These are phyloP conservation scores for Cricetomys ansorgei DNA, from an alignment of 2,113 vertebrate genomes.

Conservation along the genomic window DNA sequence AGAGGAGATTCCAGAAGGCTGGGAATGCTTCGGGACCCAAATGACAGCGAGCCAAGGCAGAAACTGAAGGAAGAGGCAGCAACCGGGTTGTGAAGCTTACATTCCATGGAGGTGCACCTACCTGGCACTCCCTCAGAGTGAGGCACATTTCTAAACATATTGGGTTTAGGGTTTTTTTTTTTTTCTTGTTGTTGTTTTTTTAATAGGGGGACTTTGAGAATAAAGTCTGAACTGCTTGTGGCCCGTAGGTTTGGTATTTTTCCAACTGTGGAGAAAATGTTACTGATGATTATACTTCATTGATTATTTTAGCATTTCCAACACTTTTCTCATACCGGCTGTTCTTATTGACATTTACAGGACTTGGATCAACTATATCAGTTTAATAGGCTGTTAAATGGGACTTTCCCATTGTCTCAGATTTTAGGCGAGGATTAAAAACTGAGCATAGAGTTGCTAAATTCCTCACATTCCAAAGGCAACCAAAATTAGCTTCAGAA, in stretches of 20 bases:
- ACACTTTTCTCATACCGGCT: constrained; percentile 53
- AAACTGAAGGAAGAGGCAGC: constrained; percentile 43
- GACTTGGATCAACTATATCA: not conserved
- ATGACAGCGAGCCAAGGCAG: constrained; percentile 1
- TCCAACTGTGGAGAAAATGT: constrained; percentile 67
- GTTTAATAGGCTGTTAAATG: constrained; percentile 54
- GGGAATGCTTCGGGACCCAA: constrained; percentile 28
- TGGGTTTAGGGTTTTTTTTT: constrained; percentile 44
- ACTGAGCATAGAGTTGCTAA: constrained; percentile 32
- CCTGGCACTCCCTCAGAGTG: constrained; percentile 38
- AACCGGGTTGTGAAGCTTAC: constrained; percentile 55
- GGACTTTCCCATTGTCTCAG: constrained; percentile 53
- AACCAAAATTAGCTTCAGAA: constrained; percentile 30
- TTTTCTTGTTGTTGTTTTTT: not conserved
- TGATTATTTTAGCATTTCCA: constrained; percentile 74
- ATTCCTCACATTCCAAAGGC: constrained; percentile 1
- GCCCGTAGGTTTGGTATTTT: constrained; percentile 60
- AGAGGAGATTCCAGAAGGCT: constrained; percentile 69
- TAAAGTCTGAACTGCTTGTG: constrained; percentile 40
- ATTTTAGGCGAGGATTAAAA: constrained; percentile 52
- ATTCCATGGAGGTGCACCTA: constrained; percentile 11
- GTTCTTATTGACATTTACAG: constrained; percentile 66
- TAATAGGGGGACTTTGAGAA: constrained; percentile 51
- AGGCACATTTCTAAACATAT: constrained; percentile 61
- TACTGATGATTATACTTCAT: constrained; percentile 72